phyloP scores from a whole-genome alignment of 2,113 vertebrate genomes.

The Scomber colias region DNA sequence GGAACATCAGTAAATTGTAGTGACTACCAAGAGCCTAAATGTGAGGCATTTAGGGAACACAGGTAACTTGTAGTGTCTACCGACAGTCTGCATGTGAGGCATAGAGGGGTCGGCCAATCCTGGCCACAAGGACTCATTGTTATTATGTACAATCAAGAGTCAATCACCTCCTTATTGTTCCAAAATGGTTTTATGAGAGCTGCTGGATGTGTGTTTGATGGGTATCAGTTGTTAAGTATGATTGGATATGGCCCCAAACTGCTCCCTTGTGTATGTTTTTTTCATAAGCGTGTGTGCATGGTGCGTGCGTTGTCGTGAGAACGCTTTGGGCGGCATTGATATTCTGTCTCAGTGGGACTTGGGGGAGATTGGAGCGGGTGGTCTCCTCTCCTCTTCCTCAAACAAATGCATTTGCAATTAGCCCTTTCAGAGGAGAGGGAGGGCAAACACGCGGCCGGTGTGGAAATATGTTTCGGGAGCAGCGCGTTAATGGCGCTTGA shows the following conservation, averaged over 20 bases:
- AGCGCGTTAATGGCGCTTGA: constrained; percentile 85
- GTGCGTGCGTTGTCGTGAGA: constrained; percentile 11
- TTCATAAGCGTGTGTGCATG: background rate
- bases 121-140: constrained; percentile 15
- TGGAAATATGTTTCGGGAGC: constrained; percentile 83
- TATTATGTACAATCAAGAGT: constrained; percentile 39
- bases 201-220: constrained; percentile 52
- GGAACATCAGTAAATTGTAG: no score
- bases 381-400: constrained; percentile 81
- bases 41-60: no score
- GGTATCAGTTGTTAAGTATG: constrained; percentile 56
- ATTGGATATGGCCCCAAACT: constrained; percentile 52
- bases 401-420: constrained; percentile 89
- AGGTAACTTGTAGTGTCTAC: no score
- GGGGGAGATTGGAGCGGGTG: constrained; percentile 50
- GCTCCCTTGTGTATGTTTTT: constrained; percentile 60
- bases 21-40: no score
- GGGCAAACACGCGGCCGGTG: constrained; percentile 78
- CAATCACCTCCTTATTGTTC: constrained; percentile 49
- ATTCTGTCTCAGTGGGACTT: constrained; percentile 64
- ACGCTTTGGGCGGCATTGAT: constrained; percentile 62
- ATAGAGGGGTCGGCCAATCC: background rate
- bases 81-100: no score
- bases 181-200: constrained; percentile 51
- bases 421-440: constrained; percentile 84